Evolutionary conservation across 2,888 invertebrate species (phyloP), one percentile per base, ranked within the genome.

Genomic region (Notodonta dromedarius): DNA sequence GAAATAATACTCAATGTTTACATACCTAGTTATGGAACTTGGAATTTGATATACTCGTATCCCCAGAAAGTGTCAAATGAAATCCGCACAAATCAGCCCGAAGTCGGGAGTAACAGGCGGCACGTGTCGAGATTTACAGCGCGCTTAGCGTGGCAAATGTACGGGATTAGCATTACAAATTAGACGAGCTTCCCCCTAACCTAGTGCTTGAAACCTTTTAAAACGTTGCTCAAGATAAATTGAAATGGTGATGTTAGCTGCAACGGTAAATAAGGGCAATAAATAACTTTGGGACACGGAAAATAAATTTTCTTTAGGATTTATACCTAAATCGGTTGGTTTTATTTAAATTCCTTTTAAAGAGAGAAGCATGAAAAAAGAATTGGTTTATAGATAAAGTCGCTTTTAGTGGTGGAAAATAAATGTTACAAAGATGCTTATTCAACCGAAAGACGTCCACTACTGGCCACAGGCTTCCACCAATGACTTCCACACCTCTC

Each of bases 111-210:
- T 35, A 35, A 35, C 35, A 14, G 24, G 24, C 16, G 9, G 52
- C 32, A 32, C 52, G 52, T 35, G 52, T 32, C n/a, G 46, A 67
- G 70, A 74, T 74, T 77, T 70, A 75, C 64, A 63, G 60, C 65
- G 59, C 56, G 61, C 69, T 74, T 68, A 73, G 50, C 54, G 58
- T 69, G 53, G 70, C 63, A 69, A 76, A 78, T 77, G 68, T 69
- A 62, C 55, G 35, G 68, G 71, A 78, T 78, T 77, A 78, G 62
- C 62, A 65, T 71, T 67, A 71, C 70, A 76, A 76, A 73, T 74
- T 76, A 70, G 66, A 63, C 52, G 39, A 60, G 65, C 58, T 57
- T 54, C 59, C 40, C 55, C 60, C 56, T 44, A 56, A 60, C 64
- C 65, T 55, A 51, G 61, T 62, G 61, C 56, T 55, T 39, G 51